A percentile compares a stretch with the other conserved stretches of the same genome.
Evolutionary conservation across 2,888 invertebrate species (phyloP).

Genomic region (Eristalinus sepulchralis): DNA sequence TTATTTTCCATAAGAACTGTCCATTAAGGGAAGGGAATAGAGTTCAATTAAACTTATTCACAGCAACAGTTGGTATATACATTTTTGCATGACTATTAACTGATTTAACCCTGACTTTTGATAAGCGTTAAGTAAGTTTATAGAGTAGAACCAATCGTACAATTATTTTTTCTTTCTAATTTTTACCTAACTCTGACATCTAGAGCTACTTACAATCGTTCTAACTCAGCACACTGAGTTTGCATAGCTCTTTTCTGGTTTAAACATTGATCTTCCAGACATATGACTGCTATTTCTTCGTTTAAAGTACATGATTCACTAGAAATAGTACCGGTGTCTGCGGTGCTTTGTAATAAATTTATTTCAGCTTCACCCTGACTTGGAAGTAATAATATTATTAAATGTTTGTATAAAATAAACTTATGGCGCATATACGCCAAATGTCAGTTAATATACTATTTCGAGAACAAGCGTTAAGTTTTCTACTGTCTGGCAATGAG

Average conservation of each 20-base stretch:
- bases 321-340: conserved; percentile 3
- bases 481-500: background rate
- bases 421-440: background rate
- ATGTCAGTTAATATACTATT: background rate
- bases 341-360: conserved; percentile 29
- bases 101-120: background rate
- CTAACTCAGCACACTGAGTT: conserved; percentile 73
- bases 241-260: conserved; percentile 44
- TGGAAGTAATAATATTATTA: conserved; percentile 28
- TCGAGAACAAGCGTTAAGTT: background rate
- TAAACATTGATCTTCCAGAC: conserved; percentile 60
- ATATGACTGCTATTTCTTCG: conserved; percentile 55
- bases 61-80: no score
- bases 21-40: no score
- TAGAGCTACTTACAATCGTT: conserved; percentile 73
- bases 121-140: background rate
- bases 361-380: conserved; percentile 52
- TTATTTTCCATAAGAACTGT: background rate
- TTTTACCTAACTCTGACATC: background rate
- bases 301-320: conserved; percentile 18
- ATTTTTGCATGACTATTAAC: no score
- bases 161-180: background rate
- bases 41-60: no score
- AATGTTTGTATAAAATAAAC: conserved; percentile 4
- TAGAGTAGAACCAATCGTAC: background rate